Base-by-base conservation (phyloP, 2,113 vertebrate species). In the Cynocephalus volans region DNA sequence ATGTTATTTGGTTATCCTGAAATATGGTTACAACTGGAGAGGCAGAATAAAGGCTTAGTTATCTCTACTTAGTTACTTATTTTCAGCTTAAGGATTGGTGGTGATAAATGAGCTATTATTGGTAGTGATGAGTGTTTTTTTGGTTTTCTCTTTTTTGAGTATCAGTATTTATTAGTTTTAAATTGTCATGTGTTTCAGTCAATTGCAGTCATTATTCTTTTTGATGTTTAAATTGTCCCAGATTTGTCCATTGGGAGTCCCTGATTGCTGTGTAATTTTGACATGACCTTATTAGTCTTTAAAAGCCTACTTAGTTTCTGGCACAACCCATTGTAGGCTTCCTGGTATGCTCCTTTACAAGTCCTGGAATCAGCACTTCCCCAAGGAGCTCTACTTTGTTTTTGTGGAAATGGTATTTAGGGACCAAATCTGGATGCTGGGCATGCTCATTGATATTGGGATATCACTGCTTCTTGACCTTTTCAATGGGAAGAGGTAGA, bases 201-300 rank as follows among this genome's bases (percentile, higher is more conserved):
- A 91, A n/a, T 95, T 97, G 72, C 18, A 95, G 86, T 75, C 76
- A 92, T 97, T 85, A 48, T 85, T 96, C 36, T 97, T 97, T 88
- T 88, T 69, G 45, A 79, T 80, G 24, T 87, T 94, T 90, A 93
- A 93, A 90, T 93, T 90, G 24, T 88, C n/a, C 36, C 82, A 60
- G 18, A 94, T 97, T 94, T 84, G 58, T 52, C 88, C 45, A 88
- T 21, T 94, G 70, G 69, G 81, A 92, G 26, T 94, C 56, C n/a
- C 45, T 83, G 70, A 73, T 75, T 84, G 36, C 70, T 94, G 4
- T 80, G 50, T 90, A 80, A 80, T 73, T 94, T 96, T 86, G 24
- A 75, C 6, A 69, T 62, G n/a, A 90, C 76, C 18, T 92, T 83
- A 36, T 94, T 84, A 93, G 69, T 80, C 64, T 94, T 96, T 75